These are phyloP conservation scores for Idaea straminata DNA, from an alignment of 2,888 invertebrate genomes.

Conservation along the genomic window DNA sequence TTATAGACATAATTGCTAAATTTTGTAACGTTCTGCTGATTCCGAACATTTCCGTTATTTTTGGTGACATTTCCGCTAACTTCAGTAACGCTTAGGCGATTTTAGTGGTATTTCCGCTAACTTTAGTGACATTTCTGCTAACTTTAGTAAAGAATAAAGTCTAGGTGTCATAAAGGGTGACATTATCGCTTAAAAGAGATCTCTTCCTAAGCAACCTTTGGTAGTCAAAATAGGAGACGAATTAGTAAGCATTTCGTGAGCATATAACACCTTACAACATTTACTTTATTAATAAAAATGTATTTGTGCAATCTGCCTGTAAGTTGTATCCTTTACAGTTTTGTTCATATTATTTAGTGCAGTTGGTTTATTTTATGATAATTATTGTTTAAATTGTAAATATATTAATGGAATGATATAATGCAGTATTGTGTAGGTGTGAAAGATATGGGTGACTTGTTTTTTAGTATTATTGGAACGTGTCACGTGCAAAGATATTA, in stretches of 20 bases:
- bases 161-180: too few species aligned
- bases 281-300: background rate
- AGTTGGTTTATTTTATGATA: slow-evolving; percentile 1
- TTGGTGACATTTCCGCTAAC: too few species aligned
- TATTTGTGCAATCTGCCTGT: slow-evolving; percentile 7
- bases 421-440: slow-evolving; percentile 1
- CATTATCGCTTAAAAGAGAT: too few species aligned
- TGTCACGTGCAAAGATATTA: slow-evolving; percentile 30
- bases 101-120: background rate
- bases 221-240: background rate
- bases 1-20: too few species aligned
- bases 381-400: slow-evolving; percentile 2
- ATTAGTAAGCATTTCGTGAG: background rate
- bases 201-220: too few species aligned
- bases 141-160: background rate
- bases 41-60: background rate
- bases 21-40: too few species aligned
- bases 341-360: background rate
- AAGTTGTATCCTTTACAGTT: slow-evolving; percentile 1
- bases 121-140: background rate
- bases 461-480: slow-evolving; percentile 39
- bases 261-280: background rate
- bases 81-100: background rate
- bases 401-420: slow-evolving; percentile 3
- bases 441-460: slow-evolving; percentile 25